These are phyloP conservation scores for Adelognathus sp. DNA, from an alignment of 2,888 invertebrate genomes.

Conservation along the genomic window DNA sequence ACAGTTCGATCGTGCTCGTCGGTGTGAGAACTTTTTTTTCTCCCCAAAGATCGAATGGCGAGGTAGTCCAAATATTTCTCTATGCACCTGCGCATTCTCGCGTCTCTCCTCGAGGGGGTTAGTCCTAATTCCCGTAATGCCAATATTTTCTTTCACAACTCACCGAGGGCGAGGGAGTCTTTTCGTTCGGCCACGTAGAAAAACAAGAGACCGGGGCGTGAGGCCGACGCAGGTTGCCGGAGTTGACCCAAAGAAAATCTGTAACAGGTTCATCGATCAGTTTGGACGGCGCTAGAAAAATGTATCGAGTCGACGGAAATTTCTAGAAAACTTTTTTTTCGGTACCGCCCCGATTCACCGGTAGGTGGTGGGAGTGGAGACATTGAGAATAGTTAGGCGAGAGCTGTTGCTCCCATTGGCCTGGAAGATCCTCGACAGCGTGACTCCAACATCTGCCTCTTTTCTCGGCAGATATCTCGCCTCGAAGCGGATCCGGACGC, in stretches of 20 bases:
- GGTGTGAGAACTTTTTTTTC: slow-evolving; percentile 38
- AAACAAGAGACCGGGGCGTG: slow-evolving; percentile 62
- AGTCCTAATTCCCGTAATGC: slow-evolving; percentile 58
- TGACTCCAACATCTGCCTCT: slow-evolving; percentile 73
- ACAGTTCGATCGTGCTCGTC: slow-evolving; percentile 14
- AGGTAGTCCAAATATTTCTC: slow-evolving; percentile 65
- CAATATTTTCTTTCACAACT: slow-evolving; percentile 75
- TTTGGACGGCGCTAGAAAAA: slow-evolving; percentile 3
- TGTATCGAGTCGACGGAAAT: background rate
- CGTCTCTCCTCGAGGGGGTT: slow-evolving; percentile 36
- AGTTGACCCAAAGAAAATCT: slow-evolving; percentile 29
- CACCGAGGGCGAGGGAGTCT: slow-evolving; percentile 61
- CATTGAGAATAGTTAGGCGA: slow-evolving; percentile 37
- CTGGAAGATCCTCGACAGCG: slow-evolving; percentile 72
- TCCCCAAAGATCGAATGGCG: slow-evolving; percentile 29
- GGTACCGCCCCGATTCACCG: slow-evolving; percentile 39
- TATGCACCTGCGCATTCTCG: slow-evolving; percentile 26
- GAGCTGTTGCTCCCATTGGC: slow-evolving; percentile 64
- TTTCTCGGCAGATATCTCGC: slow-evolving; percentile 66
- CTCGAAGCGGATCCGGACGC: slow-evolving; percentile 54
- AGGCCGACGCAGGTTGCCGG: slow-evolving; percentile 62
- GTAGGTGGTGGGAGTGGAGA: slow-evolving; percentile 10
- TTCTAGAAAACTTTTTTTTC: background rate
- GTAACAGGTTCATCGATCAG: slow-evolving; percentile 47
- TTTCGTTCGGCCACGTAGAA: slow-evolving; percentile 68